These are phyloP conservation scores for Phymatocera aterrima DNA, from an alignment of 2,888 invertebrate genomes.

Conservation along the genomic window DNA sequence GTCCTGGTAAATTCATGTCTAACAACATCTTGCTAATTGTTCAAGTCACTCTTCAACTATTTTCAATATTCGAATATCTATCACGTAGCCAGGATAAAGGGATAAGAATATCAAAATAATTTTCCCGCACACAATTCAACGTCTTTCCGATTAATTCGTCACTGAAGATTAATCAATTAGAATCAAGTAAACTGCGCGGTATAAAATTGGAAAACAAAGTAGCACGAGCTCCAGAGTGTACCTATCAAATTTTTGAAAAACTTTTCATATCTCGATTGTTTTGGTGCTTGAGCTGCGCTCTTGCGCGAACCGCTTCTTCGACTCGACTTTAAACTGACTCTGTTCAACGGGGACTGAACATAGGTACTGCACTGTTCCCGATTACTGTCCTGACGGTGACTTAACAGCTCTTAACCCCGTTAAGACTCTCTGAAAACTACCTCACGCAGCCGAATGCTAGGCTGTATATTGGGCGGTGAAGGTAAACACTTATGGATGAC, in stretches of 20 bases:
- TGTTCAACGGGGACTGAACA: constrained; percentile 2
- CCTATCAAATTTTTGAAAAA: background rate
- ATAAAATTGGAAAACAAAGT: background rate
- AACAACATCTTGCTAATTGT: constrained; percentile 29
- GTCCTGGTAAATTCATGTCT: constrained; percentile 40
- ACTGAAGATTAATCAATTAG: too few species aligned
- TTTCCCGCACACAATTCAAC: background rate
- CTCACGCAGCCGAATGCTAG: constrained; percentile 15
- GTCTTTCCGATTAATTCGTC: too few species aligned
- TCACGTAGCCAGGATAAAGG: background rate
- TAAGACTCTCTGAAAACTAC: constrained; percentile 30
- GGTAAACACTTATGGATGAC: constrained; percentile 1
- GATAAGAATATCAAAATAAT: background rate
- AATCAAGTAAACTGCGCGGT: too few species aligned
- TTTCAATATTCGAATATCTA: background rate
- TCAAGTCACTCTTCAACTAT: background rate
- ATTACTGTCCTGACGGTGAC: constrained; percentile 33
- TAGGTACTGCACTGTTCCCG: constrained; percentile 41
- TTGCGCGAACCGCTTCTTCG: constrained; percentile 30
- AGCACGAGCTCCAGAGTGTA: background rate
- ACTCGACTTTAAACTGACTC: constrained; percentile 35
- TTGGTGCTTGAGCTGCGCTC: constrained; percentile 17
- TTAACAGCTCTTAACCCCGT: constrained; percentile 41
- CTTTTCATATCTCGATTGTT: background rate
- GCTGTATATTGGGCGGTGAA: constrained; percentile 12